Evolutionary conservation across 2,888 invertebrate genomes (phyloP).

Genomic region (Andrena praecox): DNA sequence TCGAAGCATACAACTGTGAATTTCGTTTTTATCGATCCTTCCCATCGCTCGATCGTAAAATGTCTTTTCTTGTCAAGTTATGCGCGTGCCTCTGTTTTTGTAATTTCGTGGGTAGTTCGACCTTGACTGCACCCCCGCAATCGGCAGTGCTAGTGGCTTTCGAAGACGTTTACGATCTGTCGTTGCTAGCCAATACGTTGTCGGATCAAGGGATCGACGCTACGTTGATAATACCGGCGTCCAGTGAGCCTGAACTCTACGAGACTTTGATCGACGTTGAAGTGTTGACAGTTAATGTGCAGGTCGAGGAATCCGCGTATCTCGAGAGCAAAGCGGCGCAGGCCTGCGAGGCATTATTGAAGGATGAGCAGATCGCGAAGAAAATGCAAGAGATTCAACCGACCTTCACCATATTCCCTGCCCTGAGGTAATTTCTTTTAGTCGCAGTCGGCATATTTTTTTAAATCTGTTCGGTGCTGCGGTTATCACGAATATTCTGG

Average conservation of each 20-base stretch:
- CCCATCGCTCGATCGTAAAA: conserved; percentile 14
- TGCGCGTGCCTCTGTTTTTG: conserved; percentile 35
- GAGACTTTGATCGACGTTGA: conserved; percentile 80
- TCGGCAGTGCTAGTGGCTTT: conserved; percentile 80
- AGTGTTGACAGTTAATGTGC: conserved; percentile 69
- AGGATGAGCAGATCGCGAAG: conserved; percentile 71
- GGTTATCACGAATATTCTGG: too few relatives aligned
- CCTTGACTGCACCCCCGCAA: conserved; percentile 76
- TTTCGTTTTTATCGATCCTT: conserved; percentile 22
- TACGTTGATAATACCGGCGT: conserved; percentile 75
- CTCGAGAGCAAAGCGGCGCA: conserved; percentile 71
- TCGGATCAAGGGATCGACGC: conserved; percentile 80
- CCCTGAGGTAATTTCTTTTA: conserved; percentile 76
- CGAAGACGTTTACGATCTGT: conserved; percentile 80
- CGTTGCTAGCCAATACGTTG: conserved; percentile 80
- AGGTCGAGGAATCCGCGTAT: conserved; percentile 49
- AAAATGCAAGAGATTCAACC: conserved; percentile 77
- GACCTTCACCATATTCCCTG: conserved; percentile 81
- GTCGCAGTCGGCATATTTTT: neutral
- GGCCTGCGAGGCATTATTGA: conserved; percentile 76
- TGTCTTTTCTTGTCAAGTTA: conserved; percentile 38
- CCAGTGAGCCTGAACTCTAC: conserved; percentile 71
- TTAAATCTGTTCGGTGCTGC: neutral
- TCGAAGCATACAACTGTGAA: neutral
- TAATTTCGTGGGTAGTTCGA: conserved; percentile 66